These are phyloP conservation scores for Drosophila parabipectinata DNA, from an alignment of 1,140 invertebrate species.

Conservation along the genomic window DNA sequence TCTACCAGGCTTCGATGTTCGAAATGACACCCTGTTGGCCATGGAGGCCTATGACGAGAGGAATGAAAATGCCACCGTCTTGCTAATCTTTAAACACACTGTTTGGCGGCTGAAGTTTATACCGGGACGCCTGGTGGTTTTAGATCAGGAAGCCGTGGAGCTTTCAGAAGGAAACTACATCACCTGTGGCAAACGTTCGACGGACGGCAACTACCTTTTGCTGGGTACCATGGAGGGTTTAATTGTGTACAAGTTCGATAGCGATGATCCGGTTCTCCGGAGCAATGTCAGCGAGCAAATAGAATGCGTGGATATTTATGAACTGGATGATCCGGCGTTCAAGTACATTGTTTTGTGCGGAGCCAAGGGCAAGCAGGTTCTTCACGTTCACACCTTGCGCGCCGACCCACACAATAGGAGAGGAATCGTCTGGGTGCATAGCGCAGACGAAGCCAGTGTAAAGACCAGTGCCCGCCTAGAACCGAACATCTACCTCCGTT, in stretches of 20 bases:
- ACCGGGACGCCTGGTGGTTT: neutral
- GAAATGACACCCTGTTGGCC: slow-evolving; percentile 17
- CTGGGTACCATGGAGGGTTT: slow-evolving; percentile 70
- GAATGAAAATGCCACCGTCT: slow-evolving; percentile 16
- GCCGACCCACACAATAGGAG: slow-evolving; percentile 3
- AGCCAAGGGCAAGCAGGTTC: slow-evolving; percentile 42
- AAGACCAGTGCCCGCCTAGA: slow-evolving; percentile 34
- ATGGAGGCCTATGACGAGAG: slow-evolving; percentile 37
- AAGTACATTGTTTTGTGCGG: slow-evolving; percentile 78
- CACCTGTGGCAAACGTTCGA: slow-evolving; percentile 62
- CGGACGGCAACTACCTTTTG: slow-evolving; percentile 61
- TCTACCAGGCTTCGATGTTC: slow-evolving; percentile 9
- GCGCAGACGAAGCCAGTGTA: slow-evolving; percentile 29
- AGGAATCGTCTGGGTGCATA: slow-evolving; percentile 58
- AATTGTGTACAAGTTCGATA: slow-evolving; percentile 61
- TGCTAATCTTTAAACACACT: slow-evolving; percentile 54
- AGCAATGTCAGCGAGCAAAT: slow-evolving; percentile 79
- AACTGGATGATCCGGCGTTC: slow-evolving; percentile 40
- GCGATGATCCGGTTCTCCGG: slow-evolving; percentile 37
- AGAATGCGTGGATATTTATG: slow-evolving; percentile 69
- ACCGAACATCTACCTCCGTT: slow-evolving; percentile 54
- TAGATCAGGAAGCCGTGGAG: slow-evolving; percentile 22
- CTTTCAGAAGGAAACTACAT: slow-evolving; percentile 41
- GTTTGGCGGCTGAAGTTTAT: slow-evolving; percentile 42
- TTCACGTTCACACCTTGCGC: slow-evolving; percentile 63